Percentiles rank a stretch among this genome's conserved stretches.
These are phyloP conservation scores for Elymnias hypermnestra DNA, from an alignment of 1,140 invertebrate species.

Conservation along the genomic window DNA sequence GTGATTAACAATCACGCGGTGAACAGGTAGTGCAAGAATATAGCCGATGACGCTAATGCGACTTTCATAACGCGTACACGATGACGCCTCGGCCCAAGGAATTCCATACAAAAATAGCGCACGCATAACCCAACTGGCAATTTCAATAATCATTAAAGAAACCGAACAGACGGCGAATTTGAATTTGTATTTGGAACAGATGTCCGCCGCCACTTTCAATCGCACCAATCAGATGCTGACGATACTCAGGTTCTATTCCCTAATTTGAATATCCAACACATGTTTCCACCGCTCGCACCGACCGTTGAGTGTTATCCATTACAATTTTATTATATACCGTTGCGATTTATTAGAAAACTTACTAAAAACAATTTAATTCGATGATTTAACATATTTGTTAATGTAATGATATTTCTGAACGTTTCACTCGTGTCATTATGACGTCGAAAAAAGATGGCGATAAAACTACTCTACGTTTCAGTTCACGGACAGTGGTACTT, in stretches of 20 bases:
- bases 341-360: neutral
- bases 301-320: slow-evolving; percentile 4
- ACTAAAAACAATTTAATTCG: neutral
- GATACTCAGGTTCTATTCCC: slow-evolving; percentile 42
- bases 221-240: slow-evolving; percentile 44
- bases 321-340: slow-evolving; percentile 2
- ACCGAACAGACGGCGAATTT: slow-evolving; percentile 54
- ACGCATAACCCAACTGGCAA: slow-evolving; percentile 50
- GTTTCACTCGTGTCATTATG: too few species aligned
- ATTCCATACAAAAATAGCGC: slow-evolving; percentile 53
- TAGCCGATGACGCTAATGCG: slow-evolving; percentile 8
- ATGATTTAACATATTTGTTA: neutral
- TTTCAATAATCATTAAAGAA: slow-evolving; percentile 69
- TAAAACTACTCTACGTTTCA: too few species aligned
- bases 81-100: slow-evolving; percentile 20
- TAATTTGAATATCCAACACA: slow-evolving; percentile 60
- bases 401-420: neutral
- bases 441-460: too few species aligned
- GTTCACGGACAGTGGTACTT: too few species aligned
- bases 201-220: slow-evolving; percentile 56
- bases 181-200: slow-evolving; percentile 56
- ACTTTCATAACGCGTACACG: slow-evolving; percentile 16
- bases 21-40: too few species aligned
- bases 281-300: slow-evolving; percentile 31
- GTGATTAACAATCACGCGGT: too few species aligned